Evolutionary conservation across 2,113 vertebrate genomes (phyloP).

Genomic region (Aleadryas rufinucha): DNA sequence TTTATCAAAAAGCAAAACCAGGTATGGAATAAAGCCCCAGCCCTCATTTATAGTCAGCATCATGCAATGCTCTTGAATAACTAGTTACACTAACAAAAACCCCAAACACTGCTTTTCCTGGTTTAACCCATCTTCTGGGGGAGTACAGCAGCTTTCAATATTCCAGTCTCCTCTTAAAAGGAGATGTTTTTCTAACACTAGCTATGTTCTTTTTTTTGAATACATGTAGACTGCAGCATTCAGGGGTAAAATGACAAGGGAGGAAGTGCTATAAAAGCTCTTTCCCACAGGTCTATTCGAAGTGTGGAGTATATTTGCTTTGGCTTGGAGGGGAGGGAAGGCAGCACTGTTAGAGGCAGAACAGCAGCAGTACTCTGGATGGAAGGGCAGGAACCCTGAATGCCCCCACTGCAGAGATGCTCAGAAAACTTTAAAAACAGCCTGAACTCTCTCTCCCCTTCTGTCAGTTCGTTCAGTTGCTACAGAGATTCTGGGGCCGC

Average conservation of each 20-base stretch:
- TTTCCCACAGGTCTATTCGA: not conserved
- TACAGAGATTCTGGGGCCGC: not conserved
- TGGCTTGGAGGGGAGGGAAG: not conserved
- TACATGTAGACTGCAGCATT: not conserved
- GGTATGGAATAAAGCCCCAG: not conserved
- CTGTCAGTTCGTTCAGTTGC: not conserved
- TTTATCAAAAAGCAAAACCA: not conserved
- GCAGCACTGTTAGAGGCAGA: not conserved
- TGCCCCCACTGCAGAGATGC: not conserved
- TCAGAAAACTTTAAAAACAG: not conserved
- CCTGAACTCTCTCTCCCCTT: not conserved
- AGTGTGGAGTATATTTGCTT: not conserved
- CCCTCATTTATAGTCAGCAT: not conserved
- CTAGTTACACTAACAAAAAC: not conserved
- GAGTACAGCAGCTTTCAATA: not conserved
- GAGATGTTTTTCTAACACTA: not conserved
- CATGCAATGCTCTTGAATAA: not conserved
- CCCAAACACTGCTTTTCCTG: not conserved
- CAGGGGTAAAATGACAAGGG: not conserved
- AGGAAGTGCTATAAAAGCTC: not conserved
- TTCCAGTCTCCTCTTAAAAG: not conserved
- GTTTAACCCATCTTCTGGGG: not conserved
- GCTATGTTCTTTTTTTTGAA: not conserved
- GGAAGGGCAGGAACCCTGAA: not conserved
- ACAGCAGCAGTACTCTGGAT: not conserved